These are phyloP conservation scores for Siniperca knerii DNA, from an alignment of 2,113 vertebrate genomes.

Conservation along the genomic window DNA sequence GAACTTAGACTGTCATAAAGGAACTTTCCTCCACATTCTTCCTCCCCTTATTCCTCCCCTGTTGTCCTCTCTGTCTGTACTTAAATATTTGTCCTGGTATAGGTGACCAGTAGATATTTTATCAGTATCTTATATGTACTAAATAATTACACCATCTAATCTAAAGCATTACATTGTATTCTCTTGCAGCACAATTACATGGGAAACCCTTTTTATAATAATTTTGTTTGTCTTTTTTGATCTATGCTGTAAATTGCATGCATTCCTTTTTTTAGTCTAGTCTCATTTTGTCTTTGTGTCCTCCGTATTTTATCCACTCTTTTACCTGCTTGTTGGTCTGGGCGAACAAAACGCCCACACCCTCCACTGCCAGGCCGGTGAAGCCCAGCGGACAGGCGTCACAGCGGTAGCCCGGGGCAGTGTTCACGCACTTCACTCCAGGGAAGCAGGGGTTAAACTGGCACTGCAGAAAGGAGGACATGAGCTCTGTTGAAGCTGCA, in stretches of 20 bases:
- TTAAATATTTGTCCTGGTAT: neutral
- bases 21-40: neutral
- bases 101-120: neutral
- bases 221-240: neutral
- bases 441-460: slow-evolving; percentile 95
- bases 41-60: neutral
- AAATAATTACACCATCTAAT: neutral
- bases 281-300: neutral
- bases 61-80: neutral
- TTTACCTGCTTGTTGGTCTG: slow-evolving; percentile 94
- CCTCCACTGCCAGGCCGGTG: slow-evolving; percentile 87
- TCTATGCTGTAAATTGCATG: neutral
- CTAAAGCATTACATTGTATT: neutral
- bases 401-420: slow-evolving; percentile 92
- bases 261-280: neutral
- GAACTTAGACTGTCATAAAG: neutral
- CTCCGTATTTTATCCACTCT: neutral
- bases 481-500: slow-evolving; percentile 48
- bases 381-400: slow-evolving; percentile 93
- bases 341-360: slow-evolving; percentile 88
- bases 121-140: neutral
- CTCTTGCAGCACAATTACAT: neutral
- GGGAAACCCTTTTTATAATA: neutral
- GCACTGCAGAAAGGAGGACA: slow-evolving; percentile 85
- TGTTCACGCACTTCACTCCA: slow-evolving; percentile 94